Evolutionary conservation across 1,140 invertebrate genomes (phyloP), one percentile per base, ranked within the genome.

Genomic region (Calephelis nemesis): DNA sequence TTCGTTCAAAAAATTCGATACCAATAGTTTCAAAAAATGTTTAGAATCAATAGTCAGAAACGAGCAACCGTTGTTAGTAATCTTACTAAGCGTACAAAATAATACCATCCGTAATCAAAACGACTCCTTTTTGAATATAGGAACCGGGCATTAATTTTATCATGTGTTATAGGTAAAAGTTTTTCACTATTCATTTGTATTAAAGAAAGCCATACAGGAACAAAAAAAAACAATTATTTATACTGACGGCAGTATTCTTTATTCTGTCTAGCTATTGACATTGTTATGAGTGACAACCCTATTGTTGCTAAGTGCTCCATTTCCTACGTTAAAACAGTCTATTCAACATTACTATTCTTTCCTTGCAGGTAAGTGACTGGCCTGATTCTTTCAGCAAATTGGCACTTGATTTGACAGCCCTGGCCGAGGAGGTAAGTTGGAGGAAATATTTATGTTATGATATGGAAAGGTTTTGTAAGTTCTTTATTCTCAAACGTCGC

Each of bases 321-420:
- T 66, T 66, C 65, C 65, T 54, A 50, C 47, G 49, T 50, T 66
- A 52, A 68, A 73, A 70, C 67, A 48, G 52, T 67, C 42, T 63
- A 63, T 73, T 74, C 66, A 67, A 67, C 63, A 64, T 54, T 65
- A 67, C 63, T 62, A 73, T 75, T 69, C 74, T 75, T 77, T 78
- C 49, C 68, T 79, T 79, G 64, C 79, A 83, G 79, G 81, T 83
- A 81, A 83, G 81, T 81, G 75, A 71, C 67, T 76, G 73, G 63
- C 73, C 68, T 54, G 63, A 73, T 73, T 76, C 67, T 60, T 47
- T 40, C 52, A 49, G 64, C 63, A 70, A 70, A 71, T 71, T 75
- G 68, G 68, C 63, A 62, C 71, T 66, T 52, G 58, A 70, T 72
- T 69, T 73, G 60, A 70, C 74, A 68, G 62, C 67, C 70, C 74